Evolutionary conservation across 2,888 invertebrate species (phyloP), one percentile per base, ranked within the genome.

Genomic region (Tuberolachnus salignus): DNA sequence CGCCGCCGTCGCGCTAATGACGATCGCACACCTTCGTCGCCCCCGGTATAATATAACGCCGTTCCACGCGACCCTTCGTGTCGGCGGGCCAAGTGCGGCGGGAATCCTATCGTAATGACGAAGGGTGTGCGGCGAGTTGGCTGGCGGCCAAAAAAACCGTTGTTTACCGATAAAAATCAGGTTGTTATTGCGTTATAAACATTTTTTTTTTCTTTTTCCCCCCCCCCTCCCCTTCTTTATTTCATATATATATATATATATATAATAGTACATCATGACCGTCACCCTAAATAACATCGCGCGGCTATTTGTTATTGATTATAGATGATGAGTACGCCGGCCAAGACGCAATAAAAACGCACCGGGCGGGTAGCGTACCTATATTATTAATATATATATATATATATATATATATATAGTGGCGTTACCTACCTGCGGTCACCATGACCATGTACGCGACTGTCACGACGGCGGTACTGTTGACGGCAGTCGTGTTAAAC

Each of bases 141-240:
- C 61, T 19, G 42, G 34, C 16, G 51, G 19, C 72, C 72, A 63
- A 73, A 73, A n/a, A 73, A 73, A 61, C 49, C 19, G 61, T 51
- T 61, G 61, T 73, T 63, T 57, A 19, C 51, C 72, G 72, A 73
- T 73, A 73, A 63, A 61, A 63, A 73, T 73, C 72, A 49, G 34
- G 51, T 73, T 73, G 49, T 73, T 73, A 73, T 73, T 63, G 72
- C 61, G 72, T 61, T 73, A 63, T 51, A 49, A 72, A 72, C 49
- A 61, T 61, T 61, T 69, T 67, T 53, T 42, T 55, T 44, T 13
- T 19, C 26, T 69, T 69, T 42, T 26, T 34, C 11, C 26, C 34
- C 42, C 61, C 11, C 19, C 19, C 57, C 9, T 46, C 26, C n/a
- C 51, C 42, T n/a, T 10, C 13, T 21, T 44, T 44, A 61, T 42